Percentiles rank a stretch among this genome's conserved stretches.
phyloP scores from a whole-genome alignment of 2,113 vertebrate genomes.

The Talpa occidentalis region DNA sequence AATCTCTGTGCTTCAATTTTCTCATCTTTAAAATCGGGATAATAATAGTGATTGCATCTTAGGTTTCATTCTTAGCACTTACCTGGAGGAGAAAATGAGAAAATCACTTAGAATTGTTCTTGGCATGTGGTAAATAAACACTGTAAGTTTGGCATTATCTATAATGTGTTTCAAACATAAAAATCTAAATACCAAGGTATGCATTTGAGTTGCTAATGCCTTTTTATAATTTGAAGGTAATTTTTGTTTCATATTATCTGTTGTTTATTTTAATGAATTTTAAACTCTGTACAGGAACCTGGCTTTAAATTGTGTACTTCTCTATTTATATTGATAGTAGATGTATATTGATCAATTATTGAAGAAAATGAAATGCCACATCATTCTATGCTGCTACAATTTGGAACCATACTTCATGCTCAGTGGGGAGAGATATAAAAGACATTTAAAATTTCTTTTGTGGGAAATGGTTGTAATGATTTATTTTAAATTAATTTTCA shows the following conservation, averaged over 20 bases:
- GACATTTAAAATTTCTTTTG: not conserved
- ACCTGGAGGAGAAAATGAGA: not conserved
- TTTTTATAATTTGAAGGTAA: not conserved
- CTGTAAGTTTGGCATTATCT: not conserved
- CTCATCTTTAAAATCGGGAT: not conserved
- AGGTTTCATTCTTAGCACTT: not conserved
- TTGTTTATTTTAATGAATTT: conserved; percentile 41
- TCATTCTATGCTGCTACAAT: not conserved
- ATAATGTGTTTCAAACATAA: conserved; percentile 7
- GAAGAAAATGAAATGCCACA: not conserved
- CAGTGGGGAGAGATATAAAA: not conserved
- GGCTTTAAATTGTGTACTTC: not conserved
- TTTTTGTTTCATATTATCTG: not conserved
- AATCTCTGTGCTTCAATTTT: conserved; percentile 26
- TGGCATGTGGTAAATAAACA: not conserved
- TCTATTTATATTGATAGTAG: not conserved
- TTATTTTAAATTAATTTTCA: conserved; percentile 27
- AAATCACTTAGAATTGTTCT: not conserved
- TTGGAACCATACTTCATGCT: not conserved
- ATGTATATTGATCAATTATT: not conserved
- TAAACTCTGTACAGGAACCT: not conserved
- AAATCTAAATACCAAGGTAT: conserved; percentile 13
- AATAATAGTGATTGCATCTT: not conserved
- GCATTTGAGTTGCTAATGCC: not conserved
- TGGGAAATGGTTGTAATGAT: not conserved